A percentile compares a stretch with the other conserved stretches of the same genome.
Evolutionary conservation across 92 coral and sea anemone species (phyloP).

Genomic region (Heteractis magnifica): DNA sequence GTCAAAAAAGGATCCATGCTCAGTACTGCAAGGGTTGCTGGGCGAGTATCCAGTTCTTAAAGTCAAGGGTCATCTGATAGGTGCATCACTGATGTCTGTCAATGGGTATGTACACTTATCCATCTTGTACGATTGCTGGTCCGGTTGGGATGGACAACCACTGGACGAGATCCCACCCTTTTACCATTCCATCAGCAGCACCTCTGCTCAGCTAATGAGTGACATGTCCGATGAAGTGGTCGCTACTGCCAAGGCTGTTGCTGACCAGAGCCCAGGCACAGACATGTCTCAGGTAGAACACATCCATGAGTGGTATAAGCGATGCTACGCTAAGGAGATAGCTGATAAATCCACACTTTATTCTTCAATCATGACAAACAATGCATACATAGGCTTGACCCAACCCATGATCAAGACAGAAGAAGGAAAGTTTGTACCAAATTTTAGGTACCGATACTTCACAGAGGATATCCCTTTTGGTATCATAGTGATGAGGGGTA

Average conservation of each 20-base stretch:
- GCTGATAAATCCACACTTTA: neutral
- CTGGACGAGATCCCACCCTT: conserved; percentile 57
- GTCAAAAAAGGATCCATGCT: conserved; percentile 38
- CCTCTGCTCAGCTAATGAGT: conserved; percentile 46
- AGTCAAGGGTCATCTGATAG: conserved; percentile 41
- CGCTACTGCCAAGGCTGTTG: conserved; percentile 23
- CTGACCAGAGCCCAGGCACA: conserved; percentile 22
- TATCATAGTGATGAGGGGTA: conserved; percentile 16
- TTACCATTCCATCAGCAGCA: conserved; percentile 55
- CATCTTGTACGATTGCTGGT: conserved; percentile 64
- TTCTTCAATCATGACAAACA: conserved; percentile 6
- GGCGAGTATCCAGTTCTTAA: conserved; percentile 51
- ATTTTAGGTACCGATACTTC: neutral
- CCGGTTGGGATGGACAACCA: conserved; percentile 65
- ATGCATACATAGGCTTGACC: conserved; percentile 6
- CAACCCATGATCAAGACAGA: conserved; percentile 8
- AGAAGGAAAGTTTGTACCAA: conserved; percentile 12
- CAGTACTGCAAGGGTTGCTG: conserved; percentile 47
- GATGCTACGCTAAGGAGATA: conserved; percentile 1
- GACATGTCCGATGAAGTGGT: conserved; percentile 51
- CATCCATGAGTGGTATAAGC: conserved; percentile 5
- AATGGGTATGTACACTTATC: conserved; percentile 64
- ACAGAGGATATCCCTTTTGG: conserved; percentile 28
- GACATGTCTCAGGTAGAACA: conserved; percentile 32
- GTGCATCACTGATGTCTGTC: conserved; percentile 50